Conservation (phyloP, 2,888 invertebrate species). For the Tridacna gigas region DNA sequence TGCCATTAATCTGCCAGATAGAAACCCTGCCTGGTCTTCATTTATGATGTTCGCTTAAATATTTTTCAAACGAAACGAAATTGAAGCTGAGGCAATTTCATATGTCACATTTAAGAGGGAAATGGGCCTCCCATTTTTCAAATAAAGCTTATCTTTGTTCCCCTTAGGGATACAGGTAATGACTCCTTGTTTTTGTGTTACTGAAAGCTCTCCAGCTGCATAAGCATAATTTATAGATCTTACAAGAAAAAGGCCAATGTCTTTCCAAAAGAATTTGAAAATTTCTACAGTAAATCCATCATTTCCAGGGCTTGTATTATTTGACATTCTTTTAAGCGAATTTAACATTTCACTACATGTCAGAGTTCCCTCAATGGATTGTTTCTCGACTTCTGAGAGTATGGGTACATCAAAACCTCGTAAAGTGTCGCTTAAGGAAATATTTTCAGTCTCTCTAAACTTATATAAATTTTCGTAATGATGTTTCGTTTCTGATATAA, state of each 20-base stretch:
- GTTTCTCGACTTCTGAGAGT: neutral
- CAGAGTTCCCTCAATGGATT: neutral
- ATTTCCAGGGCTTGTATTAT: neutral
- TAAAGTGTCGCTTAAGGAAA: neutral
- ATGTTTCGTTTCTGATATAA: neutral
- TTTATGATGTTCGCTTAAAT: constrained; percentile 11
- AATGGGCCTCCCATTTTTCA: too few relatives aligned
- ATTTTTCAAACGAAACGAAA: neutral
- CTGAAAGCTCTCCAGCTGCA: neutral
- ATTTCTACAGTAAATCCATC: neutral
- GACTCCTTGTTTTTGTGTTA: neutral
- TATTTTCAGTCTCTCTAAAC: neutral
- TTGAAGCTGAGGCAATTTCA: neutral
- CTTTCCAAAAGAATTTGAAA: neutral
- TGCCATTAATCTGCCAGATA: constrained; percentile 39
- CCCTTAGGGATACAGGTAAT: neutral
- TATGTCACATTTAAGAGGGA: too few relatives aligned
- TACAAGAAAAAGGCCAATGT: neutral
- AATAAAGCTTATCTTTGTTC: too few relatives aligned
- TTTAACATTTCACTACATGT: neutral
- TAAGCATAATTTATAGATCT: neutral
- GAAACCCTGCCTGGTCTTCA: constrained; percentile 41
- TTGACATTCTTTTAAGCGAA: neutral
- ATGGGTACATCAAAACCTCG: neutral
- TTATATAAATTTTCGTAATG: neutral